Conservation (phyloP, 2,888 invertebrate genomes). For the Empis livida region DNA sequence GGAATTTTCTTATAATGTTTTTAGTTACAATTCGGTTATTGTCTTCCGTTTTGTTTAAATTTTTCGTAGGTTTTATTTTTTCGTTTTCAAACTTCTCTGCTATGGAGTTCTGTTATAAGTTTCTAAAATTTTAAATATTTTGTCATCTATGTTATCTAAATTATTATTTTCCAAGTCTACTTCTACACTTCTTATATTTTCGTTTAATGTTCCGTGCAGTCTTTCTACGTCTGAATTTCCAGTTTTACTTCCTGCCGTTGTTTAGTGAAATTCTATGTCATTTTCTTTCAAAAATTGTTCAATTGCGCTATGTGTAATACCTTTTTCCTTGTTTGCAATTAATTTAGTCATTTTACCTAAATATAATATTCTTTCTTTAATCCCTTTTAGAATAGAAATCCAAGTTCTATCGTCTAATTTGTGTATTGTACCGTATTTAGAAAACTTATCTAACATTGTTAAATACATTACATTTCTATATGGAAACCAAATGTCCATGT, state of each 20-base stretch:
- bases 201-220: conserved; percentile 7
- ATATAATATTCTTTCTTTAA: conserved; percentile 3
- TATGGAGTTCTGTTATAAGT: not conserved
- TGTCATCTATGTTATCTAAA: not conserved
- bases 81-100: not conserved
- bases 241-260: conserved; percentile 6
- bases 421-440: not conserved
- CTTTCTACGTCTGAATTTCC: conserved; percentile 8
- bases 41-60: not conserved
- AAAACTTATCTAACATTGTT: conserved; percentile 5
- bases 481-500: conserved; percentile 5
- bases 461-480: conserved; percentile 6
- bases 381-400: conserved; percentile 1
- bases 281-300: conserved; percentile 4
- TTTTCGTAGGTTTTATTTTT: not conserved
- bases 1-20: not conserved
- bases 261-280: conserved; percentile 3
- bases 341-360: conserved; percentile 4
- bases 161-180: conserved; percentile 1
- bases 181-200: conserved; percentile 7
- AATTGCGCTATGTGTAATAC: conserved; percentile 2
- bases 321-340: not conserved
- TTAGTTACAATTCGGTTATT: not conserved
- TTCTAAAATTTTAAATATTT: not conserved
- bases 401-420: conserved; percentile 3